Evolutionary conservation across 2,113 vertebrate genomes (phyloP).

Genomic region (Propithecus coquereli): DNA sequence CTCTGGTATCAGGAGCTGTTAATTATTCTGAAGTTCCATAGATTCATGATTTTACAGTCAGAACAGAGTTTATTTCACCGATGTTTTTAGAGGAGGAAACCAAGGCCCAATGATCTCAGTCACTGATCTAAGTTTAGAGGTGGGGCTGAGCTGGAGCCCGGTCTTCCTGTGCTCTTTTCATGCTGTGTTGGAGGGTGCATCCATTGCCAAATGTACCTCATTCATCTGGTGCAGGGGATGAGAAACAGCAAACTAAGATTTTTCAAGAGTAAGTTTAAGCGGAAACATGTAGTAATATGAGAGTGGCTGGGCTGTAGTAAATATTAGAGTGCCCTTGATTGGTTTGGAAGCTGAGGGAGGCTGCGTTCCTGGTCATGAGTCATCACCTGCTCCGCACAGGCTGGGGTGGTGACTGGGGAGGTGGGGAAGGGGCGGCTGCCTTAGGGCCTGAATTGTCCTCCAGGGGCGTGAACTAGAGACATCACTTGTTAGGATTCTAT

Average conservation of each 20-base stretch:
- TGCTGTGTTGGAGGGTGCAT: not conserved
- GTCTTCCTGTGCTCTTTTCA: not conserved
- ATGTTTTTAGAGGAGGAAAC: not conserved
- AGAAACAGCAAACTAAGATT: not conserved
- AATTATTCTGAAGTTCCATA: not conserved
- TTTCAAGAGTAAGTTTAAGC: not conserved
- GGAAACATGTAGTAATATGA: not conserved
- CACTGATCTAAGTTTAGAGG: not conserved
- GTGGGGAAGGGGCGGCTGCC: not conserved
- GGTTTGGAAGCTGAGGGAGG: not conserved
- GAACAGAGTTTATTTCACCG: not conserved
- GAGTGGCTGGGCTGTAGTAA: fast-evolving
- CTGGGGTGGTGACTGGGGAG: too few relatives aligned
- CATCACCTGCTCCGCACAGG: fast-evolving
- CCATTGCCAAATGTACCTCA: too few relatives aligned
- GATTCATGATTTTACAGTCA: not conserved
- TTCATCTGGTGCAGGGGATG: not conserved
- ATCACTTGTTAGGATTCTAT: not conserved
- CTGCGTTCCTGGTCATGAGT: fast-evolving
- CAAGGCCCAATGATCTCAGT: not conserved
- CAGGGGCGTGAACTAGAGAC: fast-evolving
- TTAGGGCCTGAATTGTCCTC: not conserved
- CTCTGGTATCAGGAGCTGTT: not conserved
- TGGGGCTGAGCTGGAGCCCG: not conserved
- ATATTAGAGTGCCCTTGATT: not conserved